Evolutionary conservation across 2,113 vertebrate species (phyloP).

Genomic region (Quiscalus mexicanus): DNA sequence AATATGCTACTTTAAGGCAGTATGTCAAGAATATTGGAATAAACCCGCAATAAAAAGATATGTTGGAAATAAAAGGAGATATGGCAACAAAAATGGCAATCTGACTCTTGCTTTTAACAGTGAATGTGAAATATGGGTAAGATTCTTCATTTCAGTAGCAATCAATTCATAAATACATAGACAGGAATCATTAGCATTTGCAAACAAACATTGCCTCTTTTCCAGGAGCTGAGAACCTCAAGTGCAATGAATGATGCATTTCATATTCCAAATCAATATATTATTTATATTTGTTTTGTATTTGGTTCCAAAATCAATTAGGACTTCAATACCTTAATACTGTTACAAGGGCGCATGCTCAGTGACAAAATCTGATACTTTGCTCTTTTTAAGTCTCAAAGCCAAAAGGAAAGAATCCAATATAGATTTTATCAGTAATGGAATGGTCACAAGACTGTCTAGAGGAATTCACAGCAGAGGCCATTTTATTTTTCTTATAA

Average conservation of each 20-base stretch:
- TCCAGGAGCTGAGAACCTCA: not conserved
- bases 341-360: not conserved
- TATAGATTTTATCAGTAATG: not conserved
- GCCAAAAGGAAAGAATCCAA: not conserved
- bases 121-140: not conserved
- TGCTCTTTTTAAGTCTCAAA: not conserved
- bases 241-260: not conserved
- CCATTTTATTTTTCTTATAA: not conserved
- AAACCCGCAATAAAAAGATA: not conserved
- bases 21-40: not conserved
- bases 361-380: not conserved
- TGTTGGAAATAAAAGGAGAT: not conserved
- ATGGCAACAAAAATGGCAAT: not conserved
- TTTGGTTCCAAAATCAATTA: not conserved
- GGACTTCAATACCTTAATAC: not conserved
- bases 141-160: not conserved
- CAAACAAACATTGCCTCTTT: not conserved
- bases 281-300: not conserved
- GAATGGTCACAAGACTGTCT: not conserved
- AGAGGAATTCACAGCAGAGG: not conserved
- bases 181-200: not conserved
- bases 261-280: not conserved
- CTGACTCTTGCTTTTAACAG: not conserved
- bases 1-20: not conserved
- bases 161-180: not conserved